Conservation (phyloP, 1,140 invertebrate species). For the Bursaphelenchus mucronatus region DNA sequence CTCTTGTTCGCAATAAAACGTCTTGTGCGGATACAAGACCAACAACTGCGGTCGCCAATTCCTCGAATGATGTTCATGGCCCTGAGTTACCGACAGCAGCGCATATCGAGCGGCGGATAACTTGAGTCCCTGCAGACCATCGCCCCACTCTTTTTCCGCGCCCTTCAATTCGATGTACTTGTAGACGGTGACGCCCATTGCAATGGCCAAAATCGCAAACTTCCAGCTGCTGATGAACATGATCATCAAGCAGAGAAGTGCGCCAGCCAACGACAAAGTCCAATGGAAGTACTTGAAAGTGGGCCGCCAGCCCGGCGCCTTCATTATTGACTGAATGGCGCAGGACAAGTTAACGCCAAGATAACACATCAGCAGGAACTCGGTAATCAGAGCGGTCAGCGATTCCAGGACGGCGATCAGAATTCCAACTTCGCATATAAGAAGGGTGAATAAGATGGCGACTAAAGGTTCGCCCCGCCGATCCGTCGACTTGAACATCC, state of each 20-base stretch:
- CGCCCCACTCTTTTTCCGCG: slow-evolving; percentile 99
- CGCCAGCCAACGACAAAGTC: slow-evolving; percentile 83
- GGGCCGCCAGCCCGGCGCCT: slow-evolving; percentile 96
- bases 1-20: background rate
- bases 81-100: slow-evolving; percentile 84
- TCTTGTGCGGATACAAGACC: slow-evolving; percentile 44
- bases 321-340: slow-evolving; percentile 83
- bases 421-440: slow-evolving; percentile 90
- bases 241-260: slow-evolving; percentile 86
- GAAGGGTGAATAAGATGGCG: slow-evolving; percentile 81
- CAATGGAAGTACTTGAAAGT: slow-evolving; percentile 98
- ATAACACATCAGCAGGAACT: slow-evolving; percentile 99
- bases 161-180: slow-evolving; percentile 90
- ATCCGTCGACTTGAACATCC: slow-evolving; percentile 82
- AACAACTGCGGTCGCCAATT: slow-evolving; percentile 76
- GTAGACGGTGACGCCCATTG: slow-evolving; percentile 74
- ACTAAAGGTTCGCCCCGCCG: slow-evolving; percentile 87
- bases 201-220: slow-evolving; percentile 89
- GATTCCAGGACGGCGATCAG: slow-evolving; percentile 68
- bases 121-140: slow-evolving; percentile 91
- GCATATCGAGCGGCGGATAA: slow-evolving; percentile 92
- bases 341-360: slow-evolving; percentile 98
- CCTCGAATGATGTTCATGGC: slow-evolving; percentile 87
- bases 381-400: slow-evolving; percentile 66
- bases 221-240: slow-evolving; percentile 99